A percentile compares a stretch with the other conserved stretches of the same genome.
These are phyloP conservation scores for Galago senegalensis DNA, from an alignment of 2,797 vertebrate genomes.

Conservation along the genomic window DNA sequence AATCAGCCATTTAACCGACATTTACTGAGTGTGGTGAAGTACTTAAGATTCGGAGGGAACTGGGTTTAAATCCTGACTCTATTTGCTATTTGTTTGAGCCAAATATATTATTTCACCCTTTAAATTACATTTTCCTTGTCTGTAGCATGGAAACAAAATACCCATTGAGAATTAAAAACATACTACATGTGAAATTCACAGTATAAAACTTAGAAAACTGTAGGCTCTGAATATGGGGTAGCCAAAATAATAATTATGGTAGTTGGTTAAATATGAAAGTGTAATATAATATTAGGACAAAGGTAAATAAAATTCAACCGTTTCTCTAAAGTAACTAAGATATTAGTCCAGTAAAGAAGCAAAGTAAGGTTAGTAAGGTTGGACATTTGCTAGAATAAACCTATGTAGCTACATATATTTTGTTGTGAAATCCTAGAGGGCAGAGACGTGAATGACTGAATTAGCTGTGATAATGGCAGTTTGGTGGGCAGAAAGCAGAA, in stretches of 20 bases:
- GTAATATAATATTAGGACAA: neutral
- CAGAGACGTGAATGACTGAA: neutral
- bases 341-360: constrained; percentile 1
- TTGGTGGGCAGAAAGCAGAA: neutral
- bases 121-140: neutral
- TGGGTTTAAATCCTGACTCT: neutral
- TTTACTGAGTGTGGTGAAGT: constrained; percentile 7
- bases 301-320: neutral
- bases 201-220: constrained; percentile 1
- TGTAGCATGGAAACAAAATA: neutral
- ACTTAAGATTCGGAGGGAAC: neutral
- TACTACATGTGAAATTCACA: neutral
- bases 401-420: neutral
- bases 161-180: neutral
- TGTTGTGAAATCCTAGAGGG: neutral
- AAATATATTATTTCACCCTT: neutral
- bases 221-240: neutral
- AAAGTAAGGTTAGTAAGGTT: neutral
- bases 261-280: constrained; percentile 19
- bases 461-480: neutral
- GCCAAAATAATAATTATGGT: neutral
- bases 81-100: constrained; percentile 11
- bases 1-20: constrained; percentile 57
- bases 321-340: neutral
- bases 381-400: neutral